Percentiles rank a stretch among this genome's conserved stretches.
phyloP scores from a whole-genome alignment of 1,140 invertebrate genomes.

The Choristoneura fumiferana region DNA sequence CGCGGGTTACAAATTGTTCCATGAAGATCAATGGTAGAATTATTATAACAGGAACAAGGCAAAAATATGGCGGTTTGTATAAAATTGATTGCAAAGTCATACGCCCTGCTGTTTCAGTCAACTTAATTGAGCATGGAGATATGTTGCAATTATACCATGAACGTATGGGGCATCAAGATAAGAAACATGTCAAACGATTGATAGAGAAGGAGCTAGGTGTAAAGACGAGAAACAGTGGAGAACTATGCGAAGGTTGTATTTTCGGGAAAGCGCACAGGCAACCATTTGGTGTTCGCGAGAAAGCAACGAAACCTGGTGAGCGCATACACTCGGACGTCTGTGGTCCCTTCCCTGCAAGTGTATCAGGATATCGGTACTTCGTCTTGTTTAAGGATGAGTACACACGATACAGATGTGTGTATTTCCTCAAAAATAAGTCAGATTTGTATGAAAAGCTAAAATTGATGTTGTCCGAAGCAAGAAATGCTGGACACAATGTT shows the following conservation, averaged over 20 bases:
- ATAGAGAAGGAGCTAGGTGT: conserved; percentile 11
- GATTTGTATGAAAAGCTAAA: no score
- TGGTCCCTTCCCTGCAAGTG: background rate
- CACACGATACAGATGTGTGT: no score
- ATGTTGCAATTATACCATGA: conserved; percentile 15
- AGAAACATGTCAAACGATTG: background rate
- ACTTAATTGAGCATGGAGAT: background rate
- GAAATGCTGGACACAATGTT: conserved; percentile 12
- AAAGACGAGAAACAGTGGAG: no score
- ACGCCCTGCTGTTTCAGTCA: background rate
- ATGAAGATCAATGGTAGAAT: background rate
- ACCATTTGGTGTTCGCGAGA: no score
- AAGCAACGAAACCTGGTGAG: no score
- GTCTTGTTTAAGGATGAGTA: no score
- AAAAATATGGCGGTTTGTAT: conserved; percentile 12
- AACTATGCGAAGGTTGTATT: no score
- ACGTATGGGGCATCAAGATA: conserved; percentile 12
- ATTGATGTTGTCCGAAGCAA: conserved; percentile 2
- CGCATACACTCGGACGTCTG: no score
- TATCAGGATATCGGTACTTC: no score
- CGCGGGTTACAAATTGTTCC: background rate
- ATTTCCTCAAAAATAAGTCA: no score
- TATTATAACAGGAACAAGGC: background rate
- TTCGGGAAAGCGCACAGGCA: no score
- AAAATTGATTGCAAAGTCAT: background rate